Conservation (phyloP, 2,888 invertebrate species). For the Apocheima hispidaria region DNA sequence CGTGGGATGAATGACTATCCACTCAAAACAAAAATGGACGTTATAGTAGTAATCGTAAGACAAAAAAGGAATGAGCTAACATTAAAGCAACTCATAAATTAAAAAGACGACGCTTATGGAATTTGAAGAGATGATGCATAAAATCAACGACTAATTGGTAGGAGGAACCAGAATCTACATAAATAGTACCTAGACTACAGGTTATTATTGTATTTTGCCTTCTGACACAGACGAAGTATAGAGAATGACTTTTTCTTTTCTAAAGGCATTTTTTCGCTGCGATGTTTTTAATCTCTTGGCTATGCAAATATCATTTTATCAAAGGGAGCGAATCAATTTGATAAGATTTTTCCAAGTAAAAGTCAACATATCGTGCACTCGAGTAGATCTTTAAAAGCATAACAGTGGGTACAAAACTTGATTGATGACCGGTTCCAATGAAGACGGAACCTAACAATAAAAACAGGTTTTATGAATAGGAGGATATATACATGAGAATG, state of each 20-base stretch:
- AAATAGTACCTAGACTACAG: background rate
- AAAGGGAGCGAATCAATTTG: slow-evolving; percentile 35
- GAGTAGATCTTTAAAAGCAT: slow-evolving; percentile 1
- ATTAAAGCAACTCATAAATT: slow-evolving; percentile 32
- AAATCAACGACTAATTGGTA: slow-evolving; percentile 9
- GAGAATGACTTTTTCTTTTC: background rate
- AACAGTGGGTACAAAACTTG: slow-evolving; percentile 43
- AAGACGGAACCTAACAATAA: slow-evolving; percentile 59
- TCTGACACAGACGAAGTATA: too few relatives aligned
- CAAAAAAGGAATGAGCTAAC: slow-evolving; percentile 41
- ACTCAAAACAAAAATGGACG: slow-evolving; percentile 43
- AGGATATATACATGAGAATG: slow-evolving; percentile 52
- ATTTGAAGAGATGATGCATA: slow-evolving; percentile 17
- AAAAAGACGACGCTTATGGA: slow-evolving; percentile 13
- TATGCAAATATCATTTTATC: slow-evolving; percentile 35
- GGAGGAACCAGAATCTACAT: slow-evolving; percentile 14
- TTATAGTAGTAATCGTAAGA: slow-evolving; percentile 41
- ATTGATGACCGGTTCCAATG: slow-evolving; percentile 54
- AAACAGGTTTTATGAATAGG: slow-evolving; percentile 65
- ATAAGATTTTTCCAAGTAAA: slow-evolving; percentile 13
- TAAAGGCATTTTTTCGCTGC: background rate
- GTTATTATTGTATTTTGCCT: slow-evolving; percentile 3
- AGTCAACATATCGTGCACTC: slow-evolving; percentile 40
- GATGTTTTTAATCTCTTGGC: slow-evolving; percentile 24
- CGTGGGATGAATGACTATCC: slow-evolving; percentile 51